Percentiles rank a stretch among this genome's conserved stretches.
Conservation (phyloP, 2,113 vertebrate species). For the Peromyscus maniculatus region DNA sequence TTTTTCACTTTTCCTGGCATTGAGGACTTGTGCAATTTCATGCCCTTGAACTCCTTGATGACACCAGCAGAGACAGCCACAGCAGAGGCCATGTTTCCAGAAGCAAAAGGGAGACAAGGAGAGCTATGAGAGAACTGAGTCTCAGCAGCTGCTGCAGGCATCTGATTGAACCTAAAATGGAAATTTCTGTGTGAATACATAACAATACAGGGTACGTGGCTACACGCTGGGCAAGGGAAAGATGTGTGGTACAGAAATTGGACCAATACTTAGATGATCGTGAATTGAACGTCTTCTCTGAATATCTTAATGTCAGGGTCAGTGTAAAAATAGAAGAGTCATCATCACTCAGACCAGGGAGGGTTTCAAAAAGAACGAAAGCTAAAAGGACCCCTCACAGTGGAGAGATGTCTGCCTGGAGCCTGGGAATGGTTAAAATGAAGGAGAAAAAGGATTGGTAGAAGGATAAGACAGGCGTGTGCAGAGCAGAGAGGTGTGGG, state of each 20-base stretch:
- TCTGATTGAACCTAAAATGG: not conserved
- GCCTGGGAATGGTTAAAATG: not conserved
- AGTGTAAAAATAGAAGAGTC: not conserved
- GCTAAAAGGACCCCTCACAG: not conserved
- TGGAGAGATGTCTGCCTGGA: not conserved
- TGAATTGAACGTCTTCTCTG: not conserved
- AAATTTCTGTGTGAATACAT: not conserved
- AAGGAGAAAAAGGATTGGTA: not conserved
- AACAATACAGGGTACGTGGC: not conserved
- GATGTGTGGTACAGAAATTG: not conserved
- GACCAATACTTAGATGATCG: not conserved
- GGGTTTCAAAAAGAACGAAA: not conserved
- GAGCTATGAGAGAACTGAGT: not conserved
- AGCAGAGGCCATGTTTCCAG: not conserved
- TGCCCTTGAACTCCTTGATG: not conserved
- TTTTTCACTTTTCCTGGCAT: not conserved
- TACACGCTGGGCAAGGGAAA: not conserved
- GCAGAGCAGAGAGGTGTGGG: not conserved
- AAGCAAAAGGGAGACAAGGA: not conserved
- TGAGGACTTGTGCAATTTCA: not conserved
- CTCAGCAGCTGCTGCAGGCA: not conserved
- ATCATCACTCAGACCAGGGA: not conserved
- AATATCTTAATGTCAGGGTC: not conserved
- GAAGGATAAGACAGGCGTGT: not conserved
- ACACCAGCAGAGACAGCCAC: not conserved